Percentiles rank a stretch among this genome's conserved stretches.
These are phyloP conservation scores for Patella vulgata DNA, from an alignment of 1,140 invertebrate species.

Conservation along the genomic window DNA sequence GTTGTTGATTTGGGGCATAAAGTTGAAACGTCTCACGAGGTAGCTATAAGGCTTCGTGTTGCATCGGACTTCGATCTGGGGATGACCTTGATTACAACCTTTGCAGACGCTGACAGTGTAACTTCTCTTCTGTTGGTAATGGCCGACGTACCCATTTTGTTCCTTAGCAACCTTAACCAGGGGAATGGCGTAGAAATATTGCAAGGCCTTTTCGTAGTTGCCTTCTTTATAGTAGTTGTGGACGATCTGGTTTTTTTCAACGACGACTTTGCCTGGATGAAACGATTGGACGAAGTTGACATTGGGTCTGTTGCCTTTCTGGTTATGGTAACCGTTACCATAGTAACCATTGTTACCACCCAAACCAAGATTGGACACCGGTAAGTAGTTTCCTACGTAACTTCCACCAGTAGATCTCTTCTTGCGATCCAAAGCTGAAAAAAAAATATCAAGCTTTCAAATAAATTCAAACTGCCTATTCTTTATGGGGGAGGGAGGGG, in stretches of 20 bases:
- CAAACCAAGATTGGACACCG: too few relatives aligned
- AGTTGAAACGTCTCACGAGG: slow-evolving; percentile 1
- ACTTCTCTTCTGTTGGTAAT: not conserved
- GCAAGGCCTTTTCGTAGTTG: not conserved
- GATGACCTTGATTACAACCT: not conserved
- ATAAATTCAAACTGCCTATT: too few relatives aligned
- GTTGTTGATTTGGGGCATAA: not conserved
- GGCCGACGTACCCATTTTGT: not conserved
- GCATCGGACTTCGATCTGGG: slow-evolving; percentile 11
- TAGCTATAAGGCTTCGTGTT: not conserved
- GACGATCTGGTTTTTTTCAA: slow-evolving; percentile 1
- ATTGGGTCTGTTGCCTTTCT: not conserved
- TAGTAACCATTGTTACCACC: too few relatives aligned
- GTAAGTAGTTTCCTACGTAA: too few relatives aligned
- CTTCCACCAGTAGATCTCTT: too few relatives aligned
- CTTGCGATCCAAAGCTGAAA: too few relatives aligned
- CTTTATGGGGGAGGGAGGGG: too few relatives aligned
- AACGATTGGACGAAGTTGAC: not conserved
- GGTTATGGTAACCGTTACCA: too few relatives aligned
- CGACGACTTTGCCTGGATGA: not conserved
- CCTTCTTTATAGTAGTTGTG: slow-evolving; percentile 12
- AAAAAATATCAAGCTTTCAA: too few relatives aligned
- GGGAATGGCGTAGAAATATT: slow-evolving; percentile 4
- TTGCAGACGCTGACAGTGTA: slow-evolving; percentile 7
- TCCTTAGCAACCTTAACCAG: slow-evolving; percentile 5